Conservation (phyloP, 2,797 vertebrate species). For the Lepus townsendii region DNA sequence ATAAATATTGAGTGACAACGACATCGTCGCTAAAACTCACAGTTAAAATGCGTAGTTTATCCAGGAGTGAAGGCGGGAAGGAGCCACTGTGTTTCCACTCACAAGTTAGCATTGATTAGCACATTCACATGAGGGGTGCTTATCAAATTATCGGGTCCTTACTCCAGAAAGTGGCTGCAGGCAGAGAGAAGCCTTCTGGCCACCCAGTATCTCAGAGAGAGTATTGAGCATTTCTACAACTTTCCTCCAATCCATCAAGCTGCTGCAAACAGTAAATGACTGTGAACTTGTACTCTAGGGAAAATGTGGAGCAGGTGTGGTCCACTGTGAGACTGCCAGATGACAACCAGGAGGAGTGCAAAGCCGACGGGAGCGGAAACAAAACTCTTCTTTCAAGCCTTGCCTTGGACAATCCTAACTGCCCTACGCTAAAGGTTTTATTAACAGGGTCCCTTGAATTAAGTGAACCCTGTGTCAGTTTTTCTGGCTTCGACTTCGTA, state of each 20-base stretch:
- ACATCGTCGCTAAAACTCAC: background rate
- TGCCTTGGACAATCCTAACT: background rate
- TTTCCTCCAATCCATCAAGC: background rate
- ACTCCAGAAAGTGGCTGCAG: slow-evolving; percentile 50
- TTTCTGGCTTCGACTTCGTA: background rate
- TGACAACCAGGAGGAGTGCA: background rate
- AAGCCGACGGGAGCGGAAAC: background rate
- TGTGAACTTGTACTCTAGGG: background rate
- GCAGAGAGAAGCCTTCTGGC: slow-evolving; percentile 12
- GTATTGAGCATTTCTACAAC: slow-evolving; percentile 35
- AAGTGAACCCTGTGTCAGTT: background rate
- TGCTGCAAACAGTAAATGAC: slow-evolving; percentile 33
- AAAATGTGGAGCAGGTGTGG: background rate
- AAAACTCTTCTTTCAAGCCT: background rate
- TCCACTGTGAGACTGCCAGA: background rate
- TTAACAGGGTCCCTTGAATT: slow-evolving; percentile 22
- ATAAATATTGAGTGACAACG: background rate
- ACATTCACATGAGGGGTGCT: slow-evolving; percentile 19
- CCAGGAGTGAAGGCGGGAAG: background rate
- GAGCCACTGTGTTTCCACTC: background rate
- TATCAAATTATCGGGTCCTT: slow-evolving; percentile 34
- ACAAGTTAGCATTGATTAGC: background rate
- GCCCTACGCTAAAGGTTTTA: background rate
- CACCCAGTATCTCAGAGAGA: background rate
- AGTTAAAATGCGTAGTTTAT: background rate